Evolutionary conservation across 1,140 invertebrate genomes (phyloP).

Genomic region (Plodia interpunctella): DNA sequence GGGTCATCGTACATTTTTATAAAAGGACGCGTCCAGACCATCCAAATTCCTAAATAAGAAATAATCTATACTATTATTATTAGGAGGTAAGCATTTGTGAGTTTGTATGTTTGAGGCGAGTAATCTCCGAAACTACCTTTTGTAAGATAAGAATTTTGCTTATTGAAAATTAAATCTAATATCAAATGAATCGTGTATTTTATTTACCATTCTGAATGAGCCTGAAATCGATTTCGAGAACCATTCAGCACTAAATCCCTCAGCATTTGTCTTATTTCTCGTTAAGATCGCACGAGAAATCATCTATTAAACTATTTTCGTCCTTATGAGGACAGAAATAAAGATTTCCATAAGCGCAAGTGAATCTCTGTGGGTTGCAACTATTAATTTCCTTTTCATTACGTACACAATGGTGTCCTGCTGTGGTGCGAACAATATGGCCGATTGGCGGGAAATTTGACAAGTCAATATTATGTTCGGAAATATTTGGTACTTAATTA

Average conservation of each 20-base stretch:
- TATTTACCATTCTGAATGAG: conserved; percentile 40
- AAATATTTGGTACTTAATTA: conserved; percentile 3
- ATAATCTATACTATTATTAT: no score
- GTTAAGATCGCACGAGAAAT: background rate
- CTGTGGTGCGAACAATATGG: conserved; percentile 58
- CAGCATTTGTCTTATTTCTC: conserved; percentile 5
- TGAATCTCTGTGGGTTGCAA: conserved; percentile 30
- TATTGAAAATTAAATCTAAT: background rate
- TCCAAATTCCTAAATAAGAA: no score
- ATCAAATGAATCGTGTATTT: conserved; percentile 15
- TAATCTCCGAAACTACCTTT: no score
- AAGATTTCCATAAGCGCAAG: background rate
- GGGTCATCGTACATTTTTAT: no score
- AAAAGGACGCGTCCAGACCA: no score
- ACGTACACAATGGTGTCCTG: conserved; percentile 60
- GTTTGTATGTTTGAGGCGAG: no score
- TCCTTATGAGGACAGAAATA: background rate
- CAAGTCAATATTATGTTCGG: conserved; percentile 12
- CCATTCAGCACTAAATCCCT: conserved; percentile 5
- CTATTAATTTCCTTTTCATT: conserved; percentile 72
- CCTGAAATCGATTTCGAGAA: conserved; percentile 27
- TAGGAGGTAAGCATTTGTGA: no score
- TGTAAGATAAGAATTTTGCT: no score
- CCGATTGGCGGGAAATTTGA: conserved; percentile 44
- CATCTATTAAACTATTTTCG: background rate